Evolutionary conservation across 1,140 invertebrate species (phyloP).

Genomic region (Cataglyphis hispanica): DNA sequence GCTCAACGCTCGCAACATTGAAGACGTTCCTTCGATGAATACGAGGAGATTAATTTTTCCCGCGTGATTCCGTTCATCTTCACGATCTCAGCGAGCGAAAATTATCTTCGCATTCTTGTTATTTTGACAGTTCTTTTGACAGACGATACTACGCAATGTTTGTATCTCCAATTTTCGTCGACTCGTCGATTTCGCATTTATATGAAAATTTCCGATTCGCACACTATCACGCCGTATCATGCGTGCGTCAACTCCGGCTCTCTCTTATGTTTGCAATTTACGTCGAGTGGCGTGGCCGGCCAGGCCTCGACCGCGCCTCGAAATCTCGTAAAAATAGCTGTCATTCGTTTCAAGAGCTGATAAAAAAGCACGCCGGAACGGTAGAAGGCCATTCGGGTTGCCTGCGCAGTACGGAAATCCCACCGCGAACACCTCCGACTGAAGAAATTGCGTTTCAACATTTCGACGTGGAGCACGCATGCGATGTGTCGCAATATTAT

Average conservation of each 20-base stretch:
- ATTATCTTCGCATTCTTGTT: too few species aligned
- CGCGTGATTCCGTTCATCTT: too few species aligned
- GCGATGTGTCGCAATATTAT: constrained; percentile 45
- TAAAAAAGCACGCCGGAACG: constrained; percentile 34
- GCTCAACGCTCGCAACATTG: neutral
- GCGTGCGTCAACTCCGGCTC: neutral
- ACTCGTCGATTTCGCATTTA: neutral
- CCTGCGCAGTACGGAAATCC: constrained; percentile 58
- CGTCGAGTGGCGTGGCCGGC: neutral
- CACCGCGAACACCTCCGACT: neutral
- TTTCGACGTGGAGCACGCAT: constrained; percentile 30
- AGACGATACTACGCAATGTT: constrained; percentile 4
- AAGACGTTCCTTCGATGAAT: neutral
- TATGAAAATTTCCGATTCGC: constrained; percentile 6
- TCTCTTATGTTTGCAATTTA: constrained; percentile 40
- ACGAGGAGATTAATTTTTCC: neutral
- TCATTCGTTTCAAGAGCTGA: constrained; percentile 36
- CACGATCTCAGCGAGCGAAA: too few species aligned
- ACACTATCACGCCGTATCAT: neutral
- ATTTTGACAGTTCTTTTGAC: too few species aligned
- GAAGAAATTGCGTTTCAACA: constrained; percentile 39
- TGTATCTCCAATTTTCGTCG: neutral
- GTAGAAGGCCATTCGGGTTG: constrained; percentile 31
- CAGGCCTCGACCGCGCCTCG: neutral
- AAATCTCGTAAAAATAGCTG: constrained; percentile 50